Conservation (phyloP, 2,888 invertebrate genomes). For the Omphaloscelis lunosa region DNA sequence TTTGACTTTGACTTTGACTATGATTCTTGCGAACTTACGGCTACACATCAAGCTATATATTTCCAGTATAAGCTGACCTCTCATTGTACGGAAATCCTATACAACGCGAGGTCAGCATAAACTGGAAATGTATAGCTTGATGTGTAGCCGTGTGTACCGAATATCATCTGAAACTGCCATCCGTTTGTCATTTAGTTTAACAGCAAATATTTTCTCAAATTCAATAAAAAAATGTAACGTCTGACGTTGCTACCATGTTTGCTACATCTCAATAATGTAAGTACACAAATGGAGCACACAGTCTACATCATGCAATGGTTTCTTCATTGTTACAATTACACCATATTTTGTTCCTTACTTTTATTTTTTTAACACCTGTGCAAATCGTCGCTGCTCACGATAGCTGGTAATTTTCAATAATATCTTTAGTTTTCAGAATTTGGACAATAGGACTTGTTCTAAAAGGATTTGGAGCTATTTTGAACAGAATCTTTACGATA, state of each 20-base stretch:
- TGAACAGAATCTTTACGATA: background rate
- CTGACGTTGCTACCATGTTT: constrained; percentile 33
- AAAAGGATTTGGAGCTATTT: background rate
- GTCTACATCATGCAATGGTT: constrained; percentile 57
- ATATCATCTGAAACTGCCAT: background rate
- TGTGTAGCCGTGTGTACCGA: too few species aligned
- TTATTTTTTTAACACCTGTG: constrained; percentile 64
- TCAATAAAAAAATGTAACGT: constrained; percentile 19
- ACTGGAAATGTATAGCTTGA: too few species aligned
- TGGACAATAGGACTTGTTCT: background rate
- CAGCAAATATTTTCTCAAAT: constrained; percentile 31
- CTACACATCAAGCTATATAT: too few species aligned
- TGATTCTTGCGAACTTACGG: too few species aligned
- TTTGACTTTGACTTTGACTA: too few species aligned
- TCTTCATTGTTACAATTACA: constrained; percentile 54
- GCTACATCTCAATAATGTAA: constrained; percentile 46
- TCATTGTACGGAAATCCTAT: too few species aligned
- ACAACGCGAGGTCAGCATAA: too few species aligned
- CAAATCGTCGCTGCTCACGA: constrained; percentile 65
- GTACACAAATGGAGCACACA: constrained; percentile 41
- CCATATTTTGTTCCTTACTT: constrained; percentile 33
- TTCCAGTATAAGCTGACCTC: too few species aligned
- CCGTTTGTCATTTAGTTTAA: constrained; percentile 14
- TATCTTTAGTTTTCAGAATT: constrained; percentile 14
- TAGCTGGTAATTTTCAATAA: constrained; percentile 29